Evolutionary conservation across 2,888 invertebrate genomes (phyloP), one percentile per base, ranked within the genome.

Genomic region (Oegoconia quadripuncta): DNA sequence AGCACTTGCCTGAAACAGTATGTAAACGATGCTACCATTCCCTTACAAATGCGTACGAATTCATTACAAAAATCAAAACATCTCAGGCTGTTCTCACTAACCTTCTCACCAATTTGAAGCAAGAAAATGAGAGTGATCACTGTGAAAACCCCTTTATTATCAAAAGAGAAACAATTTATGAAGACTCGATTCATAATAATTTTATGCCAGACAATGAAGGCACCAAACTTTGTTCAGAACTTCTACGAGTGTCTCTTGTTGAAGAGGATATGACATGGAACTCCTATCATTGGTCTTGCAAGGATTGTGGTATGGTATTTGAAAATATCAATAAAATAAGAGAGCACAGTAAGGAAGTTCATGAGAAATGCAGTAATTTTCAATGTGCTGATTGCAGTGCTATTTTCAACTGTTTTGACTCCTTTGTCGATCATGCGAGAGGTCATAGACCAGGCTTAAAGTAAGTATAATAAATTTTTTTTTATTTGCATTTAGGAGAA

Each of bases 341-440:
- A 25, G 25, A 25, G 3, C 25, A 25, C 11, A 25, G 25, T n/a
- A 11, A 11, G 11, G 11, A 25, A 9, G 2, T 2, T n/a, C 25
- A 25, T 25, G 11, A 9, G 25, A 25, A 1, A 11, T 25, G 25
- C 11, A 11, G 5, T 9, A 2, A 12, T 11, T 33, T 15, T 4
- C 20, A 14, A 23, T 33, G 33, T 33, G 23, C 23, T 2, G 23
- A 33, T 5, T 33, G 33, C 11, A 8, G 14, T 33, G 23, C 6
- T 14, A 23, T n/a, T n/a, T 11, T 15, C 11, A 8, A 14, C 13
- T n/a, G 5, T 3, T 33, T 33, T 12, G 8, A 33, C 11, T 11
- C 6, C 6, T 33, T 33, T 23, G 15, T 33, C 6, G 23, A 15
- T 9, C 33, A 33, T 33, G 33, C 25, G 2, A 23, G 33, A 22